These are phyloP conservation scores for Tauraco hartlaubi DNA, from an alignment of 2,797 vertebrate genomes.

Conservation along the genomic window DNA sequence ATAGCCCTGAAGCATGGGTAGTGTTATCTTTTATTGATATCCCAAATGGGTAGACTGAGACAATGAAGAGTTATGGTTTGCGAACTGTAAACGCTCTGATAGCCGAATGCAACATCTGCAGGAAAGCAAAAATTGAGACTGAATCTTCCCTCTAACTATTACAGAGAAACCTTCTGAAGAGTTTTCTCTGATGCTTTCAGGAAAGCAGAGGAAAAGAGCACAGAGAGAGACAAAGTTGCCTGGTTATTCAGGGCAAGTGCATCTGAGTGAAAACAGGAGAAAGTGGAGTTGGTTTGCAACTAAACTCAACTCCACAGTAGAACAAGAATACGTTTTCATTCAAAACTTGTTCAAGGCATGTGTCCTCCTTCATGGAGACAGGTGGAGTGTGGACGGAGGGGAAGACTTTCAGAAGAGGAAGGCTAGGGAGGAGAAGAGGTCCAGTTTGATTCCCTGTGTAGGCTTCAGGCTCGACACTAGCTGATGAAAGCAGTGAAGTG, in stretches of 20 bases:
- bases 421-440: neutral
- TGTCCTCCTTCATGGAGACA: neutral
- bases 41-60: neutral
- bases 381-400: neutral
- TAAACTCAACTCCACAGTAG: neutral
- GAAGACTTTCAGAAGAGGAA: neutral
- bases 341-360: fast-evolving
- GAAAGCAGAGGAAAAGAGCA: neutral
- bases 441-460: neutral
- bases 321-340: neutral
- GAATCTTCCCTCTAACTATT: neutral
- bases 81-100: neutral
- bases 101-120: neutral
- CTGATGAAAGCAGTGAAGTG: neutral
- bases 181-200: neutral
- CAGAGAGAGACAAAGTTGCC: neutral
- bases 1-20: neutral
- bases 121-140: slow-evolving; percentile 7
- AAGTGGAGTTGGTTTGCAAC: fast-evolving
- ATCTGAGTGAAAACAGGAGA: neutral
- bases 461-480: neutral
- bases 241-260: neutral
- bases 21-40: slow-evolving; percentile 40
- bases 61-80: neutral
- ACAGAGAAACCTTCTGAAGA: neutral